Evolutionary conservation across 2,888 invertebrate species (phyloP).

Genomic region (Neoascia interrupta): DNA sequence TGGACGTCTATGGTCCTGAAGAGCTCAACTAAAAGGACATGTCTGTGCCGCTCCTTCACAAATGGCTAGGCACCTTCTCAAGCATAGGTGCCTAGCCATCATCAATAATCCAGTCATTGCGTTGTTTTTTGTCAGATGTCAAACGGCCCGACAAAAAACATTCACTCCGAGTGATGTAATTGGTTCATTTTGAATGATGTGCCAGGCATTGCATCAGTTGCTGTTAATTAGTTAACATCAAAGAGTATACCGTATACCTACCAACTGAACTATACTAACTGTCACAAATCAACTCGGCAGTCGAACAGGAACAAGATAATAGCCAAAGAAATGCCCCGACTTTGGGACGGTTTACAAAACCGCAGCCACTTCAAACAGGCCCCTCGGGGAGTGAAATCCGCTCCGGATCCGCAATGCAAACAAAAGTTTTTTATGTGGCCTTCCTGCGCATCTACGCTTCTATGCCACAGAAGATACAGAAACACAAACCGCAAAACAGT

Average conservation of each 20-base stretch:
- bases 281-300: slow-evolving; percentile 23
- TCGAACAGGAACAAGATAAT: slow-evolving; percentile 1
- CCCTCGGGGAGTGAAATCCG: slow-evolving; percentile 17
- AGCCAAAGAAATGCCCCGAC: slow-evolving; percentile 1
- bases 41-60: too few species aligned
- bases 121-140: too few species aligned
- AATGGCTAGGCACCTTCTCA: too few species aligned
- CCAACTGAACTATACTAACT: slow-evolving; percentile 17
- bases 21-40: too few species aligned
- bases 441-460: slow-evolving; percentile 37
- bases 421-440: slow-evolving; percentile 24
- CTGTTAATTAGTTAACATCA: slow-evolving; percentile 44
- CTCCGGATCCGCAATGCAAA: slow-evolving; percentile 24
- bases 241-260: slow-evolving; percentile 32
- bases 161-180: too few species aligned
- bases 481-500: slow-evolving; percentile 44
- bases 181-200: slow-evolving; percentile 20
- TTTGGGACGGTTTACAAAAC: slow-evolving; percentile 1
- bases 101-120: too few species aligned
- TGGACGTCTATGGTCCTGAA: too few species aligned
- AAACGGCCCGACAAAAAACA: too few species aligned
- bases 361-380: slow-evolving; percentile 22
- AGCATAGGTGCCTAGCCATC: too few species aligned
- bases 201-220: neutral
- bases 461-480: too few species aligned